Evolutionary conservation across 35 echinoderm and acorn worm species (phyloP).

Genomic region (Patiria miniata): DNA sequence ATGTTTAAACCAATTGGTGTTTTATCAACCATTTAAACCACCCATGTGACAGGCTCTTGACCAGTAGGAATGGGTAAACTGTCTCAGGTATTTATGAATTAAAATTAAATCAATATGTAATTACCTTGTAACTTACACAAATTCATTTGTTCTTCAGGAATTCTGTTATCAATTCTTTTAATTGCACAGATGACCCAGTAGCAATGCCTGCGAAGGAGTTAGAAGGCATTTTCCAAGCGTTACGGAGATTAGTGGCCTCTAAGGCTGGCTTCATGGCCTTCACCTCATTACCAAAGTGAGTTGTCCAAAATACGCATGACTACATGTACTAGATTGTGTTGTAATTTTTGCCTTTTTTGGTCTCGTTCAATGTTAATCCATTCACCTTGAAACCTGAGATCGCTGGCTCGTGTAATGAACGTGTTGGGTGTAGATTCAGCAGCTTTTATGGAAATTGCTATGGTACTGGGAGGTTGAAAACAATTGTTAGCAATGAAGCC

Average conservation of each 20-base stretch:
- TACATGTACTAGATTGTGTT: background rate
- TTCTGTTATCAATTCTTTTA: background rate
- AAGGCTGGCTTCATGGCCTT: conserved; percentile 97
- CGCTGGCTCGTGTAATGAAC: background rate
- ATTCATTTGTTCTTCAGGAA: background rate
- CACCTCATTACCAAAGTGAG: conserved; percentile 96
- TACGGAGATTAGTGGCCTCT: conserved; percentile 92
- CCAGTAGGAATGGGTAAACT: too few species aligned
- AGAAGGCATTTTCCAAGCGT: conserved; percentile 84
- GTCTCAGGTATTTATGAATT: too few species aligned
- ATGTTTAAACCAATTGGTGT: too few species aligned
- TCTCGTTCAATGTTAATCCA: too few species aligned
- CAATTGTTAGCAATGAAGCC: too few species aligned
- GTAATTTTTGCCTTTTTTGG: background rate
- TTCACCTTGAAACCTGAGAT: too few species aligned
- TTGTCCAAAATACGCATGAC: background rate
- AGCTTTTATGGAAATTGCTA: too few species aligned
- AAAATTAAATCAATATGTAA: too few species aligned
- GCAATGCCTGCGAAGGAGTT: conserved; percentile 72
- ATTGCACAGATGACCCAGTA: conserved; percentile 65
- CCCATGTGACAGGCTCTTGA: too few species aligned
- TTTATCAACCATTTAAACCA: too few species aligned
- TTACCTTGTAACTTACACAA: too few species aligned
- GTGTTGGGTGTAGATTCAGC: background rate
- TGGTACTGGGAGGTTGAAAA: too few species aligned